Base-by-base conservation (phyloP, 2,888 invertebrate genomes). In the Tuberolachnus salignus region DNA sequence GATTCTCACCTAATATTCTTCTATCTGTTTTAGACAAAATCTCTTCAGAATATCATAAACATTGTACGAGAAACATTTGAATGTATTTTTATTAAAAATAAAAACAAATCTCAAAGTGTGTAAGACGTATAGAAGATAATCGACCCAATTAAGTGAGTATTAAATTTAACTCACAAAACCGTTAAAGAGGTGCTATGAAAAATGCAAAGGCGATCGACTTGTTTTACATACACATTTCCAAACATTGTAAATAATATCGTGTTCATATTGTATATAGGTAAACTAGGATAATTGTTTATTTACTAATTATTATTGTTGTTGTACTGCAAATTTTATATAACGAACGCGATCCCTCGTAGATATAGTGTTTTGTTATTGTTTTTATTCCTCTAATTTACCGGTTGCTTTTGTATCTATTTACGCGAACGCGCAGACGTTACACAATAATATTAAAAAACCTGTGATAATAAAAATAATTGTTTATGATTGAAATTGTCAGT, bases 381-480 rank as follows among this genome's bases (percentile, higher is more conserved):
- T 19, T 51, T 42, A 44, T n/a, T n/a, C n/a, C n/a, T n/a, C n/a
- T 49, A 57, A 57, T 64, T 67, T 57, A 49, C 46, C 14, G 6
- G 34, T 46, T 53, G 9, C n/a, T 44, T 57, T 57, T 75, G 19
- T 67, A 21, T 19, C 34, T 57, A 66, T 19, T 61, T 21, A 73
- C 51, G 34, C 42, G 61, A 69, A 63, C 21, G 34, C 42, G 61
- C 51, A 63, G 16, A 44, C 23, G 21, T 23, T 74, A 64, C 44
- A 42, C 63, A 64, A 63, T 34, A 34, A 34, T 34, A 34, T 34
- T 34, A 34, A 4, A 34, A 64, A 74, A 44, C 49, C 75, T 75
- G 75, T 75, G 75, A 75, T 75, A 75, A 67, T 75, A 75, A 66
- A n/a, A 75, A 67, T 75, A 64, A 55, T 53, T 53, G 23, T n/a